Evolutionary conservation across 2,888 invertebrate species (phyloP), one percentile per base, ranked within the genome.

Genomic region (Lapara coniferarum): DNA sequence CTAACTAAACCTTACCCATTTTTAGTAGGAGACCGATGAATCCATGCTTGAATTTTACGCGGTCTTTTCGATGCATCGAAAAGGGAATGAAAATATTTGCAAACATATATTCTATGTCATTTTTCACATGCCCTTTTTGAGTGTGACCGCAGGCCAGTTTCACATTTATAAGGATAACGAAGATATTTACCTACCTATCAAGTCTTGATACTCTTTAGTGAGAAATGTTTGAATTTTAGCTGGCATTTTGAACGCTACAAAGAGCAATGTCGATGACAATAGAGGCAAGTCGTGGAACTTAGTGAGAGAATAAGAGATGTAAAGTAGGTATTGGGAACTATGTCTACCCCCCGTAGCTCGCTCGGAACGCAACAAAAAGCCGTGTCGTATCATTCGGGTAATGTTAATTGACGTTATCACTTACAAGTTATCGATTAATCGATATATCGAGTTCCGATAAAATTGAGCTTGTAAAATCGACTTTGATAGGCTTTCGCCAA

Each of bases 401-500:
- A 77, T 73, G 77, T 88, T 93, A 92, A 93, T 93, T 93, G 92
- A 93, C 92, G 88, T 85, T 85, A 63, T 86, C 82, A 86, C 91
- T 91, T 91, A 92, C 85, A 89, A 86, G 89, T 90, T 63, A 91
- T 81, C 81, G 86, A 88, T 89, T 91, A 90, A 86, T 83, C 87
- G 83, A 87, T 86, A 86, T 82, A 86, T 82, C 83, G 82, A 84
- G 78, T 78, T 84, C 71, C 86, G 80, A 86, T 89, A 91, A 92
- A 92, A 93, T 93, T 93, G 93, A 93, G 92, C 92, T 88, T 87
- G 89, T 89, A 87, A 89, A 90, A 91, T 91, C 89, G 91, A 91
- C 91, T 84, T 82, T 79, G 77, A 82, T 84, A 82, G 87, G 84
- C 86, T 79, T 78, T 74, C 82, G 85, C 80, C 79, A 80, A 79